Evolutionary conservation across 1,140 invertebrate genomes (phyloP).

Genomic region (Drosophila sechellia): DNA sequence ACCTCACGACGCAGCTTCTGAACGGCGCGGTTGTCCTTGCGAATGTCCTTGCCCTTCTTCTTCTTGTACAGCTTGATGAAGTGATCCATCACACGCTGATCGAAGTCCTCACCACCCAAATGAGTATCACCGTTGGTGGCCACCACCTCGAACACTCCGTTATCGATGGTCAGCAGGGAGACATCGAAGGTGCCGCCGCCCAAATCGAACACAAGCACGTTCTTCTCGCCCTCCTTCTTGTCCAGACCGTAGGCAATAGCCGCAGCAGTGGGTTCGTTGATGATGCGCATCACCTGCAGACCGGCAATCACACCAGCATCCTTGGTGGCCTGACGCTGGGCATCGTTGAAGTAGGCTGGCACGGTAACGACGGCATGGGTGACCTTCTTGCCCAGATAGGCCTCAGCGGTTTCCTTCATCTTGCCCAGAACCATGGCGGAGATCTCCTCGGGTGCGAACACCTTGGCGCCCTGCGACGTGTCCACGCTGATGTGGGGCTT

Average conservation of each 20-base stretch:
- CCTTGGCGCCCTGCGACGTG: conserved; percentile 92
- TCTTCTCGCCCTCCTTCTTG: conserved; percentile 99
- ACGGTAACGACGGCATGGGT: conserved; percentile 99
- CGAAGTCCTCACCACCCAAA: conserved; percentile 99
- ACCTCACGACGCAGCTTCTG: conserved; percentile 98
- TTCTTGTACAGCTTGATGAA: conserved; percentile 99
- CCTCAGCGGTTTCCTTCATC: conserved; percentile 99
- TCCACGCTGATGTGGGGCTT: conserved; percentile 93
- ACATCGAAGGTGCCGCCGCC: conserved; percentile 99
- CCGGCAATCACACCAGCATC: conserved; percentile 95
- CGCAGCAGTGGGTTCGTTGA: conserved; percentile 99
- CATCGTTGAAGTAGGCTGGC: conserved; percentile 99
- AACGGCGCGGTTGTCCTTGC: conserved; percentile 97
- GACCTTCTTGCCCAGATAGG: conserved; percentile 97
- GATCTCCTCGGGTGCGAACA: conserved; percentile 98
- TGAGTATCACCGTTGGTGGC: conserved; percentile 99
- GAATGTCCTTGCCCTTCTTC: conserved; percentile 99
- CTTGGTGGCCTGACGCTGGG: conserved; percentile 98
- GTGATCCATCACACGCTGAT: conserved; percentile 99
- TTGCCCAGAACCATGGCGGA: conserved; percentile 98
- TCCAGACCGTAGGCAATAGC: conserved; percentile 99
- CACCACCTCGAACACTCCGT: conserved; percentile 96
- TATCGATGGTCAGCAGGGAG: conserved; percentile 99
- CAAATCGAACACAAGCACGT: conserved; percentile 99
- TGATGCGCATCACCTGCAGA: conserved; percentile 99